Conservation (phyloP, 2,888 invertebrate genomes). For the Drosophila neotestacea region DNA sequence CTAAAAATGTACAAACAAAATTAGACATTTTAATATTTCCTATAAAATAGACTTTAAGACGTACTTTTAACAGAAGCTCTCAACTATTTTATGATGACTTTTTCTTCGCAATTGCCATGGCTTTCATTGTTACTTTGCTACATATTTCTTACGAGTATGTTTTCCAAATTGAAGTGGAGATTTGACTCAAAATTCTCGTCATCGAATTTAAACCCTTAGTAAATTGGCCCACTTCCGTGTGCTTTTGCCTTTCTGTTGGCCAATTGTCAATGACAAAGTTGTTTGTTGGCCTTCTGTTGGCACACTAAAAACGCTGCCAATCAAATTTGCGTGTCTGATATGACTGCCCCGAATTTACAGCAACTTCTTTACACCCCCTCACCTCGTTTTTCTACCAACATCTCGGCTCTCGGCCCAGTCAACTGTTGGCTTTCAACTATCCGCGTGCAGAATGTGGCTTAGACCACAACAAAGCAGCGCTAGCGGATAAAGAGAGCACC, state of each 20-base stretch:
- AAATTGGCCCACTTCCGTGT: conserved; percentile 34
- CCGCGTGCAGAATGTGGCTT: conserved; percentile 51
- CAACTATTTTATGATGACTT: not conserved
- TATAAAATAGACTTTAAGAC: not conserved
- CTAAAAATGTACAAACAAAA: not conserved
- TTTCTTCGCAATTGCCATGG: not conserved
- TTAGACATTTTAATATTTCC: not conserved
- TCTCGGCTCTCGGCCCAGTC: too few relatives aligned
- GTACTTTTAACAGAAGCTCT: not conserved
- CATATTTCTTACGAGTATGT: conserved; percentile 8
- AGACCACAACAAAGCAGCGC: conserved; percentile 66
- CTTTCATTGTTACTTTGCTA: not conserved
- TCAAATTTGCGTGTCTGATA: conserved; percentile 49
- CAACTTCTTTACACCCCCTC: too few relatives aligned
- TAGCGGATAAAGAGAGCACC: conserved; percentile 20
- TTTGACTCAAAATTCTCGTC: conserved; percentile 12
- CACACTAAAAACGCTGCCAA: conserved; percentile 46
- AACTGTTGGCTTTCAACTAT: conserved; percentile 54
- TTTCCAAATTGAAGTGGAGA: not conserved
- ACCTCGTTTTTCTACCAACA: not conserved
- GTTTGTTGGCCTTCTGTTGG: conserved; percentile 25
- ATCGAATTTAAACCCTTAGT: conserved; percentile 29
- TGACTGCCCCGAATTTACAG: not conserved
- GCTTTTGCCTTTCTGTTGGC: conserved; percentile 8
- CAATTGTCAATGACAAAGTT: conserved; percentile 54